Evolutionary conservation across 23 tunicate species (phyloP), one percentile per base, ranked within the genome.

Genomic region (Clavelina lepadiformis): DNA sequence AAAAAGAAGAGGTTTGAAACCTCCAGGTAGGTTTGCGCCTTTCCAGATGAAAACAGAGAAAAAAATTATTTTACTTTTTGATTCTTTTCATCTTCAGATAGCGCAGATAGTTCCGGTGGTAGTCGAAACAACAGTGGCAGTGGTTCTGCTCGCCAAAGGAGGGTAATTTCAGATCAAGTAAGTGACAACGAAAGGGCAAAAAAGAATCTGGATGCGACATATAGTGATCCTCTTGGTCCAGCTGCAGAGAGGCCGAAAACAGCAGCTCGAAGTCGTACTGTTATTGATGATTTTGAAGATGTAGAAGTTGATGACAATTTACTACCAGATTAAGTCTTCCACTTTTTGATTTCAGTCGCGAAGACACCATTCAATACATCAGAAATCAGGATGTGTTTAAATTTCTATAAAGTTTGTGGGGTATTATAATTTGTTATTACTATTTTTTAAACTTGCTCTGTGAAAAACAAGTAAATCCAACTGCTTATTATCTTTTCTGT

Each of bases 201-300:
- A 38, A 56, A 80, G 60, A 49, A 47, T 23, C 35, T 69, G 7
- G 91, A 86, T 44, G 84, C 91, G 5, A 75, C 94, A 0, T 93
- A 86, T 49, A 34, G 33, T 26, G 99, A 94, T 55, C 88, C 99
- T 3, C 81, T 94, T 7, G 95, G 95, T 0, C 88, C 99, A 0
- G 82, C 91, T 2, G 68, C 61, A 13, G 99, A 94, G 38, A 80
- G 99, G 6, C 99, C 99, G 7, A 94, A 86, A 80, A 94, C 99
- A 6, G 93, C 95, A 3, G 91, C 91, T 23, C 75, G 99, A 27
- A 56, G 56, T 4, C 63, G 91, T 36, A 33, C 37, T 8, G 32
- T 18, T 3, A 58, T 63, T 31, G 99, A 93, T 50, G 99, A 86
- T 31, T 94, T 94, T 69, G 95, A 82, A 46, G 99, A 94, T 46